Evolutionary conservation across 2,797 vertebrate genomes (phyloP).

Genomic region (Hyperoplus lanceolatus): DNA sequence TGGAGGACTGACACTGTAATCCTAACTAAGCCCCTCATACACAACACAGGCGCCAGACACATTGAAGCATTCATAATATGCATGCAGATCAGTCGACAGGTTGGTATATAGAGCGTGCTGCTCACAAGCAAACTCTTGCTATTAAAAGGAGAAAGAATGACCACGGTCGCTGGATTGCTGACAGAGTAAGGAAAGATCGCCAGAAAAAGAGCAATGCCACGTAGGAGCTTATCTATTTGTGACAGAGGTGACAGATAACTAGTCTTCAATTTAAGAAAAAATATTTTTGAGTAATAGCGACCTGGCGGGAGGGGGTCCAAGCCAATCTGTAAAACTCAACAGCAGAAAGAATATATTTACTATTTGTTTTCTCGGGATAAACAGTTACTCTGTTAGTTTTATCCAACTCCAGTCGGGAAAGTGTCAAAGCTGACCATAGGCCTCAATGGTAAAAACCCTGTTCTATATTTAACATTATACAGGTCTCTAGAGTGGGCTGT

Average conservation of each 20-base stretch:
- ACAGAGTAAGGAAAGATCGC: not conserved
- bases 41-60: constrained; percentile 38
- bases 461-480: constrained; percentile 14
- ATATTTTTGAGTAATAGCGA: too few relatives aligned
- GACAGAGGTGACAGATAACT: not conserved
- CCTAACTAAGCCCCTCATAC: constrained; percentile 59
- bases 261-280: too few relatives aligned
- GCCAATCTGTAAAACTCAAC: not conserved
- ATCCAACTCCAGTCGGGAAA: constrained; percentile 10
- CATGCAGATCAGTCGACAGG: constrained; percentile 32
- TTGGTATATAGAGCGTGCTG: constrained; percentile 29
- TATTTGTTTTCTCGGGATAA: not conserved
- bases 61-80: constrained; percentile 47
- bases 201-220: not conserved
- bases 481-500: not conserved
- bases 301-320: too few relatives aligned
- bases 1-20: constrained; percentile 66
- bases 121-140: not conserved
- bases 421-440: constrained; percentile 4
- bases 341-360: not conserved
- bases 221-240: not conserved
- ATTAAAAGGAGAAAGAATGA: constrained; percentile 1
- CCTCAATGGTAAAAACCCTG: constrained; percentile 10
- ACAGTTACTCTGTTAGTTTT: not conserved
- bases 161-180: not conserved